A percentile compares a stretch with the other conserved stretches of the same genome.
Conservation (phyloP, 1,140 invertebrate genomes). For the Odontomachus brunneus region DNA sequence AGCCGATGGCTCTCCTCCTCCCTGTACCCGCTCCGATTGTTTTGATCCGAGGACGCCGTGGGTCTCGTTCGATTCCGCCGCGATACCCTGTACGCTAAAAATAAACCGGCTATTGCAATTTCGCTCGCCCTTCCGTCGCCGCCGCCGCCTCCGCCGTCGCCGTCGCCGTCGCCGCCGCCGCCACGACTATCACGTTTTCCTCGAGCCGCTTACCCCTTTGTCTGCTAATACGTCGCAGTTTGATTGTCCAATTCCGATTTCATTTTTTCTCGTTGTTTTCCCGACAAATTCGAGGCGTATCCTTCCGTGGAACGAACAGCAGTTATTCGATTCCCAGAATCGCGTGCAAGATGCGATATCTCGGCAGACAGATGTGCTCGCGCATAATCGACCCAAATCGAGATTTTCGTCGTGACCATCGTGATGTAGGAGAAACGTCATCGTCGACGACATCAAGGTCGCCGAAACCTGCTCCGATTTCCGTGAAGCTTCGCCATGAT, state of each 20-base stretch:
- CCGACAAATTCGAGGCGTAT: background rate
- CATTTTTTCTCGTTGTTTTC: no score
- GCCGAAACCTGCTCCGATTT: constrained; percentile 73
- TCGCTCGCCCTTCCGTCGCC: background rate
- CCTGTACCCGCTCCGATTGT: constrained; percentile 12
- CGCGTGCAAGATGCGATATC: background rate
- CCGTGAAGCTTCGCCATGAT: constrained; percentile 65
- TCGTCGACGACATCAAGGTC: constrained; percentile 64
- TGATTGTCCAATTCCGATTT: background rate
- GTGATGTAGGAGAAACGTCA: constrained; percentile 49
- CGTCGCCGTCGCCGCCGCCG: background rate
- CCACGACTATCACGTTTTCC: constrained; percentile 17
- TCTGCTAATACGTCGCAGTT: background rate
- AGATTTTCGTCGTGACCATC: constrained; percentile 60
- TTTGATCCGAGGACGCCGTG: constrained; percentile 41
- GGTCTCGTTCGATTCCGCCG: constrained; percentile 38
- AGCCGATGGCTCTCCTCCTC: constrained; percentile 55
- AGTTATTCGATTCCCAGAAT: background rate
- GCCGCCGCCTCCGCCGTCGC: background rate
- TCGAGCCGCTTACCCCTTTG: background rate
- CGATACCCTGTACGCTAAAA: constrained; percentile 17
- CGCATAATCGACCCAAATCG: constrained; percentile 43
- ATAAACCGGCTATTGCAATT: constrained; percentile 45
- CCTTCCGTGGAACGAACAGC: no score
- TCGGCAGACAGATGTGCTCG: constrained; percentile 8